A percentile compares a stretch with the other conserved stretches of the same genome.
Evolutionary conservation across 2,797 vertebrate genomes (phyloP).

Genomic region (Sebastes kiyomatsui): DNA sequence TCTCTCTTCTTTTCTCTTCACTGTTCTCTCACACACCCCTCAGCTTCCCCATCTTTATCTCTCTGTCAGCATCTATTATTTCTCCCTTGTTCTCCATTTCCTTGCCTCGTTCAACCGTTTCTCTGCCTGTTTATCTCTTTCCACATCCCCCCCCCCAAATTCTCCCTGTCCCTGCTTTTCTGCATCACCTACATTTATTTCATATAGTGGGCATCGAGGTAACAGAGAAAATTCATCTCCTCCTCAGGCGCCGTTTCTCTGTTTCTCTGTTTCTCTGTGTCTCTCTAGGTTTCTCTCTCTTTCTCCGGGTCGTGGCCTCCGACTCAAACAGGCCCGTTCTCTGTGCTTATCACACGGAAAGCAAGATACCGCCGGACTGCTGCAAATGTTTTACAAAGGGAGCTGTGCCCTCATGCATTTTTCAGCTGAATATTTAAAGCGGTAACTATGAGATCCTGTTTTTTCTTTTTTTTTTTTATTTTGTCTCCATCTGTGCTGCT

Average conservation of each 20-base stretch:
- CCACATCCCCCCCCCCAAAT: background rate
- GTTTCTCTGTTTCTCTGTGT: constrained; percentile 9
- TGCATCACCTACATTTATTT: constrained; percentile 28
- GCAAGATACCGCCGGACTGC: constrained; percentile 16
- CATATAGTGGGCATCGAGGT: constrained; percentile 8
- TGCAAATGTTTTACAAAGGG: constrained; percentile 52
- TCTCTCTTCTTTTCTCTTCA: constrained; percentile 1
- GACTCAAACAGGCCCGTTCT: constrained; percentile 22
- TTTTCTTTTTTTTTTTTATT: background rate
- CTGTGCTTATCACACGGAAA: constrained; percentile 27
- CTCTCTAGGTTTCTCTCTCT: constrained; percentile 15
- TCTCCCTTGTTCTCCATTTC: constrained; percentile 37
- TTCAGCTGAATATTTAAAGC: constrained; percentile 46
- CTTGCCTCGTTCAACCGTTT: background rate
- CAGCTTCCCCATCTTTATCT: constrained; percentile 18
- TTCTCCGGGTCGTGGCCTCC: constrained; percentile 28
- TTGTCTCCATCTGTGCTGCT: constrained; percentile 6
- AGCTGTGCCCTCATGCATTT: constrained; percentile 44
- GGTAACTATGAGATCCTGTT: background rate
- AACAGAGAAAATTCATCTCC: constrained; percentile 33
- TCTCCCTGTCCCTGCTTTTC: background rate
- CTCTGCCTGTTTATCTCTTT: constrained; percentile 31
- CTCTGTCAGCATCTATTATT: constrained; percentile 36
- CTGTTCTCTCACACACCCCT: constrained; percentile 14
- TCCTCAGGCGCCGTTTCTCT: constrained; percentile 2